Conservation (phyloP, 1,140 invertebrate genomes). For the Apis florea region DNA sequence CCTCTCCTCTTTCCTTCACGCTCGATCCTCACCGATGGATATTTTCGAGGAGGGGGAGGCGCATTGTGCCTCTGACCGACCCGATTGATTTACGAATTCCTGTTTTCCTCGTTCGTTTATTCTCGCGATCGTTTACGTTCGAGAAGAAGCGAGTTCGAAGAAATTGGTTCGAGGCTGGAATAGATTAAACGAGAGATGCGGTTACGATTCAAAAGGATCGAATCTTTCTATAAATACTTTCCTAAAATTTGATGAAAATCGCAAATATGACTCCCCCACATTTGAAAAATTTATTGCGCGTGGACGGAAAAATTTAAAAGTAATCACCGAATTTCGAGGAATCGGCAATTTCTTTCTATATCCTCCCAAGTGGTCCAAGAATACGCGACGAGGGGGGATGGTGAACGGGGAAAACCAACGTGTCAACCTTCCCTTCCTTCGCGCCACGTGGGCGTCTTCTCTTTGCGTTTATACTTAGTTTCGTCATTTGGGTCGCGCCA, state of each 20-base stretch:
- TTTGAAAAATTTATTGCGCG: too few relatives aligned
- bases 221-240: too few relatives aligned
- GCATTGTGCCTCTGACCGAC: neutral
- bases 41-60: neutral
- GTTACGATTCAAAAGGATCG: too few relatives aligned
- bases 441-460: constrained; percentile 58
- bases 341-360: constrained; percentile 45
- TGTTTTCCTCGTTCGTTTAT: neutral
- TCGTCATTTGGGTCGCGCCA: constrained; percentile 64
- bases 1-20: neutral
- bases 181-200: too few relatives aligned
- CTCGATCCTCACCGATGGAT: neutral
- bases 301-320: too few relatives aligned
- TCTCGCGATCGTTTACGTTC: too few relatives aligned
- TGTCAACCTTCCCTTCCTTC: constrained; percentile 51
- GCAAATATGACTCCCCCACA: too few relatives aligned
- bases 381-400: constrained; percentile 30
- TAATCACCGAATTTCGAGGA: constrained; percentile 17
- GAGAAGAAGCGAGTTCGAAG: too few relatives aligned
- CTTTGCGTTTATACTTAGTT: constrained; percentile 66
- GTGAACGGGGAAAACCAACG: constrained; percentile 59
- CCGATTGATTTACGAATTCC: neutral
- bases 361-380: constrained; percentile 42
- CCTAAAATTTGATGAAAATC: too few relatives aligned
- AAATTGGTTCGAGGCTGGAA: too few relatives aligned